Evolutionary conservation across 2,113 vertebrate genomes (phyloP), one percentile per base, ranked within the genome.

Genomic region (Sander lucioperca): DNA sequence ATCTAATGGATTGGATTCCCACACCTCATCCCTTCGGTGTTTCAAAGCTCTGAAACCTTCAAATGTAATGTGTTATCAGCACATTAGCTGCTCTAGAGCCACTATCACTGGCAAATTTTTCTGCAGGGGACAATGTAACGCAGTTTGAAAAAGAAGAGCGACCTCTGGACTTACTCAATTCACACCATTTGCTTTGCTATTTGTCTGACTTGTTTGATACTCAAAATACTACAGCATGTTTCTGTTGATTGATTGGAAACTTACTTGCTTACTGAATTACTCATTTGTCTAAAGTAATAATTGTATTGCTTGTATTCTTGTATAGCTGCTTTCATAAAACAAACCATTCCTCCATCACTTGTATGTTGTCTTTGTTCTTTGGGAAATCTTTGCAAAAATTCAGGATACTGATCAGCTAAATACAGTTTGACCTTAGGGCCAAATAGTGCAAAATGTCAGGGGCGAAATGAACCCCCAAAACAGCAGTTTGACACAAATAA

Each of bases 1-100:
- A 95, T 94, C 94, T 94, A 95, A 93, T 84, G 87, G 86, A 91
- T 89, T 93, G 91, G 89, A 93, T 93, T 93, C 91, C 84, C 90
- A 91, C 91, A 85, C 92, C 89, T 84, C 89, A 77, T 92, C 87
- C 88, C 86, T 77, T 64, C 87, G 61, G 48, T 75, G 76, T 94
- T 93, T 94, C 90, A 92, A 93, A 94, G 92, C 88, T 61, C 77
- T 23, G 65, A 83, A 84, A 86, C 90, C 91, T 92, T 93, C 88
- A 89, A 90, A 91, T 89, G 82, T 90, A 91, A 90, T 84, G 87
- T 88, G 76, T 84, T 90, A 93, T 93, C 92, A 89, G 86, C 86
- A 87, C 85, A 89, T 91, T 92, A 91, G 86, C 85, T 79, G 80
- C 73, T 89, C 77, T 56, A 67, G 81, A 89, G 81, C 84, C 81